Percentiles rank a stretch among this genome's conserved stretches.
Conservation (phyloP, 1,140 invertebrate species). For the Temnothorax nylanderi region DNA sequence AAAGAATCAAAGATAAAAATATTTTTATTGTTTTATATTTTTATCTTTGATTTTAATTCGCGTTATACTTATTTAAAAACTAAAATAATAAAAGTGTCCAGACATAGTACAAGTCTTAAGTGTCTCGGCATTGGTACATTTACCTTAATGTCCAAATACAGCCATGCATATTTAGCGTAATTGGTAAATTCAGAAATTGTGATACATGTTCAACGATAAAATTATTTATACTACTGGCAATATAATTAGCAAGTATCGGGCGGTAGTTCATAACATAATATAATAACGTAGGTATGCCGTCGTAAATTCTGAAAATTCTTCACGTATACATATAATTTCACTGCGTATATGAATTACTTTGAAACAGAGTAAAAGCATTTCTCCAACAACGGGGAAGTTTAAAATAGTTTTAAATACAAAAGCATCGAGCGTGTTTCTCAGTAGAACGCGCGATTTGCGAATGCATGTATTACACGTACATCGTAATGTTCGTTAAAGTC, state of each 20-base stretch:
- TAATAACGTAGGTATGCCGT: neutral
- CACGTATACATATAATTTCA: neutral
- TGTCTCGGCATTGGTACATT: no score
- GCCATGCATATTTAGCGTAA: neutral
- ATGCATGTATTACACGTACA: slow-evolving; percentile 22
- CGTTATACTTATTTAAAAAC: no score
- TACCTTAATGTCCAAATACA: neutral
- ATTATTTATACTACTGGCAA: neutral
- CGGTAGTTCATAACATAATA: neutral
- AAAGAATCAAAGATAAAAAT: no score
- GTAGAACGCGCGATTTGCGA: slow-evolving; percentile 33
- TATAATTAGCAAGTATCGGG: slow-evolving; percentile 17
- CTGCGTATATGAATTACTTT: neutral
- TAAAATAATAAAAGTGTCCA: no score
- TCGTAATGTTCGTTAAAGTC: slow-evolving; percentile 27
- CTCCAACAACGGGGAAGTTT: neutral
- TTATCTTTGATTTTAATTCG: no score
- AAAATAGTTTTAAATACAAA: slow-evolving; percentile 31
- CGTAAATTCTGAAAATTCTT: slow-evolving; percentile 12
- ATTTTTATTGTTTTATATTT: no score
- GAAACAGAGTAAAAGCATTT: slow-evolving; percentile 21
- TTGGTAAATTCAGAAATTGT: neutral
- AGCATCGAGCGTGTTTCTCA: neutral
- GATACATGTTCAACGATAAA: neutral
- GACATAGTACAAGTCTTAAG: no score